Base-by-base conservation (phyloP, 2,888 invertebrate genomes). In the Dicyrtoma fusca region DNA sequence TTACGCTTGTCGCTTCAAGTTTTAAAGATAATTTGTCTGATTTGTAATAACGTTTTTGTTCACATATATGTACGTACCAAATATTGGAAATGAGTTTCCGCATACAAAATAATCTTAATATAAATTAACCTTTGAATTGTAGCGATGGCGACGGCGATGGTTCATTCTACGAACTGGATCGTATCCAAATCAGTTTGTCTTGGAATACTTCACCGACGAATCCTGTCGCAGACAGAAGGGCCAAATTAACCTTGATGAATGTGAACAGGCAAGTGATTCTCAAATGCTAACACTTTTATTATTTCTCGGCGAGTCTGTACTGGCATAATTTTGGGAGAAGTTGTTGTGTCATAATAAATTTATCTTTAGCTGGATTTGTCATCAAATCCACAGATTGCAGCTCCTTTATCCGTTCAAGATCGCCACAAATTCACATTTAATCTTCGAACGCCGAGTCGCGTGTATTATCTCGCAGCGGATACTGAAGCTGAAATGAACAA, bases 91-190 rank as follows among this genome's bases (percentile, higher is more conserved):
- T n/a, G n/a, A n/a, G n/a, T n/a, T n/a, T n/a, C n/a, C n/a, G n/a
- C n/a, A n/a, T n/a, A n/a, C n/a, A n/a, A n/a, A n/a, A n/a, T n/a
- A n/a, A n/a, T n/a, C n/a, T n/a, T n/a, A n/a, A n/a, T n/a, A n/a
- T 34, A 3, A 34, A 34, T 8, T 34, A 34, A 34, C 53, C 65
- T 65, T 13, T 72, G 57, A 45, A 75, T 83, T 84, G 44, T 84
- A 97, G 97, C 91, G 94, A 87, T 97, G 97, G 97, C 90, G 95
- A 84, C 89, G 91, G 83, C 88, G 97, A 82, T 97, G 94, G 93
- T 97, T 97, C 85, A 91, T 94, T 79, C 87, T 97, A 81, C 90
- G 92, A 79, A 91, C 92, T 47, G 94, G 95, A 80, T 94, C 95
- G 83, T 89, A 95, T 82, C 97, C 97, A 69, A 94, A 93, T 72